Evolutionary conservation across 2,113 vertebrate genomes (phyloP).

Genomic region (Puma concolor): DNA sequence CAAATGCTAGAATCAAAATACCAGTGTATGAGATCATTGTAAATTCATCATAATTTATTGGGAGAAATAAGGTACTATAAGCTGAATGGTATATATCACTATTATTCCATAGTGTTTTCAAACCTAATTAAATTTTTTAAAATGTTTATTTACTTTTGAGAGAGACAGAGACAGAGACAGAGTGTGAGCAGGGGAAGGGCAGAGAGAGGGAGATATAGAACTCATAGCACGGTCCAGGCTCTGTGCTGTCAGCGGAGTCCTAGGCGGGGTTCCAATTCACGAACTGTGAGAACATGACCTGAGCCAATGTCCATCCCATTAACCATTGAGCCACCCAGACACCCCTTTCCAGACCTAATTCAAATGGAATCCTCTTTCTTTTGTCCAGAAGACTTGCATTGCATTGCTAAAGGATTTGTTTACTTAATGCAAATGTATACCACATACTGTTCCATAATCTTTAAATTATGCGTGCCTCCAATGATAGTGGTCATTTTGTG

Average conservation of each 20-base stretch:
- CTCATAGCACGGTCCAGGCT: too few species aligned
- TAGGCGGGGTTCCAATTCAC: too few species aligned
- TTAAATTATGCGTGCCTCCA: not conserved
- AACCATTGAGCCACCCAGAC: too few species aligned
- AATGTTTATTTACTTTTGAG: too few species aligned
- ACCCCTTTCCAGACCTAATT: not conserved
- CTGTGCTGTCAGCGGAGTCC: too few species aligned
- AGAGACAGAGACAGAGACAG: too few species aligned
- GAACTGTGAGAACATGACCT: too few species aligned
- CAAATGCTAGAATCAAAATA: not conserved
- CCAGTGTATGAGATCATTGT: not conserved
- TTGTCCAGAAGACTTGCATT: not conserved
- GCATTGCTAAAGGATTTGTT: not conserved
- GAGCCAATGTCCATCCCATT: too few species aligned
- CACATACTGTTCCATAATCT: not conserved
- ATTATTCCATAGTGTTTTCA: not conserved
- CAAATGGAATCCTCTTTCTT: not conserved
- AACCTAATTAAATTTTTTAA: not conserved
- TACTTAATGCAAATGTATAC: not conserved
- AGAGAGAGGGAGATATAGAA: too few species aligned
- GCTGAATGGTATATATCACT: not conserved
- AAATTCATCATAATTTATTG: not conserved
- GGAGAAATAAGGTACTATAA: not conserved
- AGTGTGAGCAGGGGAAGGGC: too few species aligned
- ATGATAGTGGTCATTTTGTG: not conserved